Evolutionary conservation across 2,113 vertebrate species (phyloP).

Genomic region (Peromyscus leucopus): DNA sequence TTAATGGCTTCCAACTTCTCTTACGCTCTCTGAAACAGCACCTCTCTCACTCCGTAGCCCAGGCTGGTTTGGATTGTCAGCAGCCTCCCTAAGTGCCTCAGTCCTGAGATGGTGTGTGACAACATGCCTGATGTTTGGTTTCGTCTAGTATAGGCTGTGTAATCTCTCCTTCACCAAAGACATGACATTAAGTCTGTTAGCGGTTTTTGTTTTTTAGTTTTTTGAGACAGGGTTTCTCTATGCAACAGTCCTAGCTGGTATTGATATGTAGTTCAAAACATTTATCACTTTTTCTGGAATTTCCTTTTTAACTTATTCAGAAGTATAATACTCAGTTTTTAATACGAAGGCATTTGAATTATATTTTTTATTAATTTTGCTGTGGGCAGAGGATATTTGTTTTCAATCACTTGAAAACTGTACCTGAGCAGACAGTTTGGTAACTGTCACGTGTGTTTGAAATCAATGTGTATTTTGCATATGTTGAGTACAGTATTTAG

Average conservation of each 20-base stretch:
- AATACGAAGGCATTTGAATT: not conserved
- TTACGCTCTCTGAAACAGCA: not conserved
- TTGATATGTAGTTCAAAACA: constrained; percentile 51
- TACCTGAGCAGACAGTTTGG: not conserved
- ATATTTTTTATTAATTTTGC: constrained; percentile 18
- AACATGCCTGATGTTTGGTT: not conserved
- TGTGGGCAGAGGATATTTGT: not conserved
- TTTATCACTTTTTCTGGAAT: constrained; percentile 30
- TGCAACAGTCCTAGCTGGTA: not conserved
- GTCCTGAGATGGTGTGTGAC: not conserved
- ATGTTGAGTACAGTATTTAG: not conserved
- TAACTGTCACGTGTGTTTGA: not conserved
- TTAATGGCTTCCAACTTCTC: not conserved
- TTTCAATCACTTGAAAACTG: constrained; percentile 48
- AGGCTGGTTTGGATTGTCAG: not conserved
- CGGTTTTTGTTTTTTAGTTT: too few species aligned
- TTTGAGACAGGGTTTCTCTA: too few species aligned
- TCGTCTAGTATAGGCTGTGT: not conserved
- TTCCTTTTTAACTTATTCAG: constrained; percentile 32
- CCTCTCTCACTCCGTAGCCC: not conserved
- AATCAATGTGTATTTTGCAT: constrained; percentile 13
- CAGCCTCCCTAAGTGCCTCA: not conserved
- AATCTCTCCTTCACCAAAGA: not conserved
- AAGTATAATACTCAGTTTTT: constrained; percentile 18
- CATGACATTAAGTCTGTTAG: not conserved